These are phyloP conservation scores for Numenius phaeopus DNA, from an alignment of 2,797 vertebrate species.

Conservation along the genomic window DNA sequence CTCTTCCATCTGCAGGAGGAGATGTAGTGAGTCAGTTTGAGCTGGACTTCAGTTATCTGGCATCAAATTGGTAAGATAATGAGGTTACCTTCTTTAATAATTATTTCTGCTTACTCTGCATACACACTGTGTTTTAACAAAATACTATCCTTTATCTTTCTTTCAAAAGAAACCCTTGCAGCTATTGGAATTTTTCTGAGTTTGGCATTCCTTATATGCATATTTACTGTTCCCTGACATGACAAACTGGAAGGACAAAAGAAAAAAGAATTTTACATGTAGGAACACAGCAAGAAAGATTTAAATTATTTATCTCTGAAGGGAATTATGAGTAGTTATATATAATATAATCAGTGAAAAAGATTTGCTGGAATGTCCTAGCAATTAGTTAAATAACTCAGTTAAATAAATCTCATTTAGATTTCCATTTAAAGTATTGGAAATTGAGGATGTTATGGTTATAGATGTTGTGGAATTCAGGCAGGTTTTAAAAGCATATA, in stretches of 20 bases:
- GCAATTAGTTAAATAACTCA: not conserved
- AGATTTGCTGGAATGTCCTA: not conserved
- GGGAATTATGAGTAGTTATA: not conserved
- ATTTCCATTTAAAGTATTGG: not conserved
- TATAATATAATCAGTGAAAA: not conserved
- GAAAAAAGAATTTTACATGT: not conserved
- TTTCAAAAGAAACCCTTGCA: not conserved
- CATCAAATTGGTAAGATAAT: slow-evolving; percentile 77
- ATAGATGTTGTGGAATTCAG: not conserved
- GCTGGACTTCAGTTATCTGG: slow-evolving; percentile 80
- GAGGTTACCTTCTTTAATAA: not conserved
- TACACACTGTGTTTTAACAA: not conserved
- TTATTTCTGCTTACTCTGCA: not conserved
- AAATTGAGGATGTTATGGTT: not conserved
- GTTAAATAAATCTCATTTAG: not conserved
- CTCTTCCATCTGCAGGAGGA: slow-evolving; percentile 73
- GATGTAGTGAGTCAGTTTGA: slow-evolving; percentile 84
- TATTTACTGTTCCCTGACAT: not conserved
- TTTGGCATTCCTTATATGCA: not conserved
- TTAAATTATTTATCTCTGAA: not conserved
- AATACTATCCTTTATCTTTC: not conserved
- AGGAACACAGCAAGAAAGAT: not conserved
- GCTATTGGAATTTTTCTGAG: not conserved
- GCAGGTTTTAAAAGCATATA: not conserved
- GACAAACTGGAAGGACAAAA: not conserved